A percentile compares a stretch with the other conserved stretches of the same genome.
Conservation (phyloP, 2,113 vertebrate species). For the Calcarius ornatus region DNA sequence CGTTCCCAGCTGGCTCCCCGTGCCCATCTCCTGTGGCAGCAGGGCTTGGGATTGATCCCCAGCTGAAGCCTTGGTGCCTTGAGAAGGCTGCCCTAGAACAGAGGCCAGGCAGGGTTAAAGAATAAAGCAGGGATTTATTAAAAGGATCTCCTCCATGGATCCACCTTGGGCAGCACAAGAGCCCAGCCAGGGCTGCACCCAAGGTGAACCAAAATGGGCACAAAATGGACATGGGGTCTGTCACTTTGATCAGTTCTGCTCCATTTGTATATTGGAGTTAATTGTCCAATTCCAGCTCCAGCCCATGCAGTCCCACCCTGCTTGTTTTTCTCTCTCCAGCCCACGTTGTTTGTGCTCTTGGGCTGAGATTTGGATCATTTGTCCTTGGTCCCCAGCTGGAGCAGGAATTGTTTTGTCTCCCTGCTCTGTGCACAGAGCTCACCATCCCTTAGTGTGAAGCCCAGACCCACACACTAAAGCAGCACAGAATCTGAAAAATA, state of each 20-base stretch:
- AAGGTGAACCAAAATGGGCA: background rate
- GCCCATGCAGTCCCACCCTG: fast-evolving
- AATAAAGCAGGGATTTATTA: background rate
- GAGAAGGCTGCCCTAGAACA: background rate
- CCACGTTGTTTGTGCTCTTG: too few relatives aligned
- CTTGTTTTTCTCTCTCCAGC: background rate
- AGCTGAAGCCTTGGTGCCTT: background rate
- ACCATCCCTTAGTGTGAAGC: too few relatives aligned
- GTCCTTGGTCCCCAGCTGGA: background rate
- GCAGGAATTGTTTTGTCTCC: background rate
- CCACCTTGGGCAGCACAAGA: background rate
- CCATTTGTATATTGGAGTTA: too few relatives aligned
- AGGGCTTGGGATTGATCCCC: background rate
- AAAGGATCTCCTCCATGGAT: background rate
- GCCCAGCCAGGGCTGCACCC: background rate
- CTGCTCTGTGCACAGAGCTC: too few relatives aligned
- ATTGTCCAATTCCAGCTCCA: too few relatives aligned
- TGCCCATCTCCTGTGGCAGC: background rate
- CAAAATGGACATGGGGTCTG: background rate
- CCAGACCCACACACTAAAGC: background rate
- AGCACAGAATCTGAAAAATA: background rate
- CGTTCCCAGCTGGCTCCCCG: background rate
- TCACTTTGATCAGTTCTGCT: background rate
- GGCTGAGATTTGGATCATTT: too few relatives aligned
- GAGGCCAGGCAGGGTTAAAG: background rate